Percentiles rank a stretch among this genome's conserved stretches.
These are phyloP conservation scores for Hypena proboscidalis DNA, from an alignment of 2,888 invertebrate genomes.

Conservation along the genomic window DNA sequence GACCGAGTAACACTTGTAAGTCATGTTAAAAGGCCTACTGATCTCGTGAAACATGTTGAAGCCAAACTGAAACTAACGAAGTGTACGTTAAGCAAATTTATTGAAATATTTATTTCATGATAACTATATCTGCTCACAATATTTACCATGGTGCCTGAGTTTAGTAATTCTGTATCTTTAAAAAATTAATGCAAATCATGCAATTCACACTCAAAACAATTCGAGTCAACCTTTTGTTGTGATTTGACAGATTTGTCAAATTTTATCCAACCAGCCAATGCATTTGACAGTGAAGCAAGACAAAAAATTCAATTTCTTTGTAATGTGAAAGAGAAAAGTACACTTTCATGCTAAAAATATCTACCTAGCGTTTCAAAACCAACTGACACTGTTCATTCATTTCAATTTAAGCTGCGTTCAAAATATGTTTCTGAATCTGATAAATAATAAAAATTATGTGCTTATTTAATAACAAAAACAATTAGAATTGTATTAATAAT, in stretches of 20 bases:
- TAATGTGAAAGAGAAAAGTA: not conserved
- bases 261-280: not conserved
- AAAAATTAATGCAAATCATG: slow-evolving; percentile 65
- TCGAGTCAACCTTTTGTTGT: slow-evolving; percentile 37
- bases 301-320: not conserved
- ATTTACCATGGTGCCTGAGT: slow-evolving; percentile 57
- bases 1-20: slow-evolving; percentile 96
- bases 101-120: slow-evolving; percentile 26
- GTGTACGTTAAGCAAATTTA: slow-evolving; percentile 49
- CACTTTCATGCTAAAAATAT: not conserved
- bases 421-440: not conserved
- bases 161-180: slow-evolving; percentile 32
- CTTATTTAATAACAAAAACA: no score
- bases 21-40: slow-evolving; percentile 91
- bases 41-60: slow-evolving; percentile 96
- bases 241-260: slow-evolving; percentile 35
- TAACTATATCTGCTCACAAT: slow-evolving; percentile 6
- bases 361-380: no score
- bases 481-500: not conserved
- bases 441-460: no score
- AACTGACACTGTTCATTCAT: not conserved
- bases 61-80: slow-evolving; percentile 90
- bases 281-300: not conserved
- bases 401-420: not conserved
- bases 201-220: slow-evolving; percentile 48